Evolutionary conservation across 2,797 vertebrate genomes (phyloP).

Genomic region (Chaetodon trifasciatus): DNA sequence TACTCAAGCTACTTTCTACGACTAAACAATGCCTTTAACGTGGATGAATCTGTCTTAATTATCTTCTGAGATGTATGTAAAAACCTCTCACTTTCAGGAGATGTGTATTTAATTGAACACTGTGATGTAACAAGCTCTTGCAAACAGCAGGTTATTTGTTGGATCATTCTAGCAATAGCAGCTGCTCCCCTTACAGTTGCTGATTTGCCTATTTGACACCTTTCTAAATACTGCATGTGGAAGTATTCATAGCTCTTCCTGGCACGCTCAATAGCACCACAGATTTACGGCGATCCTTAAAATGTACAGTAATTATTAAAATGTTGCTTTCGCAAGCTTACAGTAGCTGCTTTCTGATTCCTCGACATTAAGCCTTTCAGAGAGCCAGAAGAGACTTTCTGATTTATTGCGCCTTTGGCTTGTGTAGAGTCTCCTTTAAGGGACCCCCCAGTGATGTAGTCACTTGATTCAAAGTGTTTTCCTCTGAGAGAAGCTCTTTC

Average conservation of each 20-base stretch:
- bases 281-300: constrained; percentile 38
- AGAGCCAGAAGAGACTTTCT: constrained; percentile 40
- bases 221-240: constrained; percentile 60
- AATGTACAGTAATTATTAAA: constrained; percentile 72
- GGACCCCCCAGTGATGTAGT: constrained; percentile 54
- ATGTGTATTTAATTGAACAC: constrained; percentile 17
- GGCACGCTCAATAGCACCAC: constrained; percentile 55
- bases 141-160: constrained; percentile 47
- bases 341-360: constrained; percentile 45
- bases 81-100: constrained; percentile 29
- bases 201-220: constrained; percentile 58
- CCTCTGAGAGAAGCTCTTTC: constrained; percentile 48
- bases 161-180: constrained; percentile 55
- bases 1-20: neutral
- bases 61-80: constrained; percentile 13
- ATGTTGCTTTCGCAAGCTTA: constrained; percentile 39
- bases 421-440: constrained; percentile 42
- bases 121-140: constrained; percentile 45
- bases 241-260: constrained; percentile 73
- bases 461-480: constrained; percentile 64
- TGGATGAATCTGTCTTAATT: constrained; percentile 27
- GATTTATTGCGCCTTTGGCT: constrained; percentile 52
- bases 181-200: constrained; percentile 63
- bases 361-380: constrained; percentile 41
- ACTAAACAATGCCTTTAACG: constrained; percentile 2